Evolutionary conservation across 23 tunicate species (phyloP).

Genomic region (Phallusia fumigata): DNA sequence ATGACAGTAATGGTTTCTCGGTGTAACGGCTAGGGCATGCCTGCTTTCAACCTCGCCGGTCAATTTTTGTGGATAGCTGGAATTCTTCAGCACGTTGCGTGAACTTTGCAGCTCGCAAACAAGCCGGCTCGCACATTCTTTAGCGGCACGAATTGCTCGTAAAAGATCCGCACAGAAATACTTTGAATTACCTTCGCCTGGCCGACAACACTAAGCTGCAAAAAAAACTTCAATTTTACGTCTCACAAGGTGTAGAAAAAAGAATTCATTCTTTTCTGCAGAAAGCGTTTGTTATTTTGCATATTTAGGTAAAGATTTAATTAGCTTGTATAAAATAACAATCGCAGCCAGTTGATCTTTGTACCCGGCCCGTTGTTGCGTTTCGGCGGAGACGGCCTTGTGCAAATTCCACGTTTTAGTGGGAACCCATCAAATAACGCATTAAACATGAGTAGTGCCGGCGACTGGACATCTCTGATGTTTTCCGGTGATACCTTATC

Average conservation of each 20-base stretch:
- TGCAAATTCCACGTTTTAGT: too few relatives aligned
- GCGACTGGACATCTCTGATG: not conserved
- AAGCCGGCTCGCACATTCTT: not conserved
- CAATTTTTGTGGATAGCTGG: not conserved
- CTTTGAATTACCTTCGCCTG: not conserved
- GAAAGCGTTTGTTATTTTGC: too few relatives aligned
- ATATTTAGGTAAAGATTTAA: too few relatives aligned
- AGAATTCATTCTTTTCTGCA: too few relatives aligned
- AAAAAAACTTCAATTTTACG: too few relatives aligned
- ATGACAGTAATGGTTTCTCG: not conserved
- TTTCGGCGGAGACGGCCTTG: too few relatives aligned
- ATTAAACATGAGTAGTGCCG: not conserved
- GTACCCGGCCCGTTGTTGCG: too few relatives aligned
- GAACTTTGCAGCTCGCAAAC: conserved; percentile 7
- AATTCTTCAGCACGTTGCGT: not conserved
- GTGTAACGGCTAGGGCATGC: not conserved
- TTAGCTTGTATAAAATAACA: too few relatives aligned
- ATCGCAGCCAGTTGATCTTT: too few relatives aligned
- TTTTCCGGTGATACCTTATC: conserved; percentile 9
- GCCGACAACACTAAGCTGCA: not conserved
- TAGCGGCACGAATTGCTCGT: conserved; percentile 1
- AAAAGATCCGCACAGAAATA: not conserved
- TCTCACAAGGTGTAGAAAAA: too few relatives aligned
- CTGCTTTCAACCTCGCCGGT: not conserved
- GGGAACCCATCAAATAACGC: too few relatives aligned